phyloP scores from a whole-genome alignment of 1,140 invertebrate species.

The Rhizoglyphus robini region DNA sequence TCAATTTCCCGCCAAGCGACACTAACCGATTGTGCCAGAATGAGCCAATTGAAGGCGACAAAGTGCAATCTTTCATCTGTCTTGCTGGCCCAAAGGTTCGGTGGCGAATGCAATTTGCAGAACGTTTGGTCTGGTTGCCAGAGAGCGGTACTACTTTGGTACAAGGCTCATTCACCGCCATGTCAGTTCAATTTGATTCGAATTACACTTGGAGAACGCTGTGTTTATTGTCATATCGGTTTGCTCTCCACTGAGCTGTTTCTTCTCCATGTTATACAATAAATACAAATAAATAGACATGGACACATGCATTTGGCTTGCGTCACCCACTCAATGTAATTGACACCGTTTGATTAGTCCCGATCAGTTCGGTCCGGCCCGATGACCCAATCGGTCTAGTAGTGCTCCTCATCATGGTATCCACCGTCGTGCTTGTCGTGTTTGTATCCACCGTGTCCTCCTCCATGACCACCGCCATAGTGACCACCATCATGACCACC shows the following conservation, averaged over 20 bases:
- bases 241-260: too few species aligned
- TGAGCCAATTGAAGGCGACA: not conserved
- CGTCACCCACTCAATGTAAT: too few species aligned
- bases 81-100: too few species aligned
- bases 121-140: not conserved
- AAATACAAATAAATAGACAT: not conserved
- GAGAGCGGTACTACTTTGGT: too few species aligned
- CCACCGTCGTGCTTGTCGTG: not conserved
- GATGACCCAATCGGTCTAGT: not conserved
- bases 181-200: too few species aligned
- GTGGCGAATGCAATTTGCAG: not conserved
- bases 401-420: not conserved
- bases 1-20: too few species aligned
- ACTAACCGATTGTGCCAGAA: too few species aligned
- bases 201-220: too few species aligned
- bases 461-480: constrained; percentile 17
- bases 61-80: too few species aligned
- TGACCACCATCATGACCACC: not conserved
- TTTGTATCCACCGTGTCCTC: not conserved
- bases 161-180: too few species aligned
- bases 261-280: not conserved
- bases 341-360: not conserved
- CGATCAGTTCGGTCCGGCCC: not conserved
- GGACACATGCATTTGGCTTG: not conserved
- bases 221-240: not conserved